phyloP scores from a whole-genome alignment of 2,888 invertebrate species.

The Trilocha varians region DNA sequence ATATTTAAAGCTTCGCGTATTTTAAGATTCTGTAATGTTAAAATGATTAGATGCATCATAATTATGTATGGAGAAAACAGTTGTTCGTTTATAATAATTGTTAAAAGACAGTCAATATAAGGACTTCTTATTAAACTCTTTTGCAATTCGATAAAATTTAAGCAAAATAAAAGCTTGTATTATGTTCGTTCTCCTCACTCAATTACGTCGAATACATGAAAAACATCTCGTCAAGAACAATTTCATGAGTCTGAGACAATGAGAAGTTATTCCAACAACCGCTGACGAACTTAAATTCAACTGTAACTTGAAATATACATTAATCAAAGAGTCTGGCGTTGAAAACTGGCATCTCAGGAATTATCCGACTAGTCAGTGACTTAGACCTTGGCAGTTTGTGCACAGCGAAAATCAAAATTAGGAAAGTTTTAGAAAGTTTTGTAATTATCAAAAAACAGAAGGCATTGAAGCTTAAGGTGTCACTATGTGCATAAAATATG shows the following conservation, averaged over 20 bases:
- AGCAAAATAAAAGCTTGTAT: too few species aligned
- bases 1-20: too few species aligned
- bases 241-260: background rate
- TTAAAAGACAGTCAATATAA: too few species aligned
- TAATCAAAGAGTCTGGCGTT: background rate
- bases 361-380: conserved; percentile 4
- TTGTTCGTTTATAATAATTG: too few species aligned
- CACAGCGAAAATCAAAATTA: background rate
- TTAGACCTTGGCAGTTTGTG: background rate
- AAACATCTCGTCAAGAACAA: background rate
- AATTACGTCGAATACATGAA: background rate
- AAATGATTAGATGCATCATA: too few species aligned
- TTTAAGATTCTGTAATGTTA: too few species aligned
- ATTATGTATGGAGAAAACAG: too few species aligned
- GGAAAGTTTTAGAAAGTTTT: background rate
- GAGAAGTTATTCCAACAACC: background rate
- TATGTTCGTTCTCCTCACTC: too few species aligned
- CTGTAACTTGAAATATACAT: background rate
- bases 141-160: too few species aligned
- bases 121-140: too few species aligned
- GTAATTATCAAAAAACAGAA: background rate
- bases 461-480: too few species aligned
- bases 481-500: too few species aligned
- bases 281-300: conserved; percentile 1
- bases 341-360: background rate